Conservation (phyloP, 1,140 invertebrate species). For the Venturia canescens region DNA sequence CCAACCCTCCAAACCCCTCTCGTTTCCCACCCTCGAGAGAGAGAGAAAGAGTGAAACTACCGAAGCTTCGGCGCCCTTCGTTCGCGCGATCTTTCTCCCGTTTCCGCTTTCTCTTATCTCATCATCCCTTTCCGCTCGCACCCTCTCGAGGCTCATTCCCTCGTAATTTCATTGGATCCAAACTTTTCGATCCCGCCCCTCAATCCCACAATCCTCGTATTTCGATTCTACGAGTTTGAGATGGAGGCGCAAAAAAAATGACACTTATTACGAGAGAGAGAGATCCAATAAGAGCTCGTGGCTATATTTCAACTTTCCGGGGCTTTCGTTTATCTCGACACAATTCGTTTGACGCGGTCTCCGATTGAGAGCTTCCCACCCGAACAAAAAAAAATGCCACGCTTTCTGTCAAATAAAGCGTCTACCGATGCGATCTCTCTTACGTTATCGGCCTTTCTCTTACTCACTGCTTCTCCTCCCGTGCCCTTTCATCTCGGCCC, state of each 20-base stretch:
- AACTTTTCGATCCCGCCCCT: not conserved
- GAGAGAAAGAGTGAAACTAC: not conserved
- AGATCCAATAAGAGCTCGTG: not conserved
- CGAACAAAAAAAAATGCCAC: constrained; percentile 9
- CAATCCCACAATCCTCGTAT: not conserved
- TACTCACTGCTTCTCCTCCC: not conserved
- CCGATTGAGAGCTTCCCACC: constrained; percentile 33
- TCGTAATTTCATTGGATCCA: constrained; percentile 28
- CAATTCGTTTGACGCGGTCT: constrained; percentile 1
- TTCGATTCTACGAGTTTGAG: no score
- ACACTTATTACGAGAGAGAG: not conserved
- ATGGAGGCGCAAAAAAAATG: no score
- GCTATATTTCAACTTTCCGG: constrained; percentile 1
- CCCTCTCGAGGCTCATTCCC: constrained; percentile 43
- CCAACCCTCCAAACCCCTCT: constrained; percentile 42
- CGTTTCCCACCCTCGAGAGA: constrained; percentile 18
- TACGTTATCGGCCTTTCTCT: not conserved
- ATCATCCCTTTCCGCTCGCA: constrained; percentile 21
- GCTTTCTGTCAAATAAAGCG: constrained; percentile 42
- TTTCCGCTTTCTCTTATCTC: constrained; percentile 1
- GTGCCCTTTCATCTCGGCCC: constrained; percentile 30
- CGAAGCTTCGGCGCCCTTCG: constrained; percentile 13
- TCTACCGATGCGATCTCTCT: not conserved
- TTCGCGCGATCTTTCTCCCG: constrained; percentile 5
- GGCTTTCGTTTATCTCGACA: no score